Evolutionary conservation across 2,888 invertebrate species (phyloP), one percentile per base, ranked within the genome.

Genomic region (Danaus chrysippus): DNA sequence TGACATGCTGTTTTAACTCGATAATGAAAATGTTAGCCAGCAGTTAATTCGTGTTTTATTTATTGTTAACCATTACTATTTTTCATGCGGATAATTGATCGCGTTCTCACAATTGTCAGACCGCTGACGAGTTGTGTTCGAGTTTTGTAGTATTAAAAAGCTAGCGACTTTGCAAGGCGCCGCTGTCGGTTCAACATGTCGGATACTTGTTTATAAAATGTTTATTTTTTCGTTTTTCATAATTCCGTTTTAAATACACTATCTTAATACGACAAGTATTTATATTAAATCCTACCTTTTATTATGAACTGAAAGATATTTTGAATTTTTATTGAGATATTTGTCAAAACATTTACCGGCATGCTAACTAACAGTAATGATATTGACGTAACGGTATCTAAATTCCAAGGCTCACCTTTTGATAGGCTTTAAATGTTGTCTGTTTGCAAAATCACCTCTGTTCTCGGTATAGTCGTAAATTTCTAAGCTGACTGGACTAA

Each of bases 101-200:
- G 83, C 76, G 87, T 90, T 91, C 91, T 88, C 91, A 90, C 91
- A 89, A 90, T 87, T 86, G 88, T 90, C 90, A 87, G 81, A 63
- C 67, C 68, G 73, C 75, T 83, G 87, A 88, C 79, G 86, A 87
- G 86, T 78, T 74, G 84, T 77, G 81, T 76, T 84, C 79, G 73
- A 85, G 83, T 89, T 89, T 84, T 77, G 75, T 75, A 68, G 73
- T 74, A 74, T 76, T 87, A 86, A 82, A 80, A 81, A 79, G 73
- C 73, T 72, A 68, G 76, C 73, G 70, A 71, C 72, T 79, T 76
- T 70, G 73, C 68, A 71, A 79, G 82, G 82, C 84, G 81, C 82
- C 81, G 78, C 71, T 71, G 73, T 74, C 73, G 68, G 71, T 69
- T 74, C 74, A 64, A 74, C 76, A 74, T 78, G 76, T 76, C 70